These are phyloP conservation scores for Prunella fulvescens DNA, from an alignment of 2,113 vertebrate species.

Conservation along the genomic window DNA sequence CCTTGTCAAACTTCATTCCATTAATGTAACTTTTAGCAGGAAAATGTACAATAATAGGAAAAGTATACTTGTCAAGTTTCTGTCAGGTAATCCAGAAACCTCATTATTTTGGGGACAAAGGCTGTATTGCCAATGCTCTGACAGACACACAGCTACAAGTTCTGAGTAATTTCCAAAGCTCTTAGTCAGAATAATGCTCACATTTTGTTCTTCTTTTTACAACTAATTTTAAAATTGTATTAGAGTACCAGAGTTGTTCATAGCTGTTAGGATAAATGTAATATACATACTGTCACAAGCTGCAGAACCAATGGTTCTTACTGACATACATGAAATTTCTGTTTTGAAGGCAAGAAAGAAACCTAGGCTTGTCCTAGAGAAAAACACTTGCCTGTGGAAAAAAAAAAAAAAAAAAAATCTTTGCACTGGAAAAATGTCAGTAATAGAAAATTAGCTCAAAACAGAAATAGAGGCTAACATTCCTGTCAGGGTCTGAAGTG, in stretches of 20 bases:
- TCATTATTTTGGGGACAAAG: neutral
- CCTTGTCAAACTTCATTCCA: neutral
- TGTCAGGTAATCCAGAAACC: neutral
- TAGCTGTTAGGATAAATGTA: neutral
- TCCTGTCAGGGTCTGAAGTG: neutral
- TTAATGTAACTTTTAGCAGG: neutral
- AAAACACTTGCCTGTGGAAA: neutral
- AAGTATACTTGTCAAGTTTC: neutral
- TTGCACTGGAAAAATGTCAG: neutral
- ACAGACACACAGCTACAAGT: neutral
- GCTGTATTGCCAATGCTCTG: neutral
- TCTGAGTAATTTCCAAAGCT: neutral
- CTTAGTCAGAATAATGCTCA: neutral
- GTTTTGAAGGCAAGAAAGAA: neutral
- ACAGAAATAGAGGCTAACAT: neutral
- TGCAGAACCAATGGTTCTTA: neutral
- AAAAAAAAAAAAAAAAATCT: neutral
- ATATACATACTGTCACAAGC: neutral
- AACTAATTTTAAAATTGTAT: neutral
- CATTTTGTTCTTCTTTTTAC: neutral
- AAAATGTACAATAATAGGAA: neutral
- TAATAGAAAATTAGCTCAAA: neutral
- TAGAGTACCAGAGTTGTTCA: neutral
- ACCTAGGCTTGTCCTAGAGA: neutral
- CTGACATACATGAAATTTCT: neutral